These are phyloP conservation scores for Enteromius afrohamiltoni DNA, from an alignment of 2,797 vertebrate species.

Conservation along the genomic window DNA sequence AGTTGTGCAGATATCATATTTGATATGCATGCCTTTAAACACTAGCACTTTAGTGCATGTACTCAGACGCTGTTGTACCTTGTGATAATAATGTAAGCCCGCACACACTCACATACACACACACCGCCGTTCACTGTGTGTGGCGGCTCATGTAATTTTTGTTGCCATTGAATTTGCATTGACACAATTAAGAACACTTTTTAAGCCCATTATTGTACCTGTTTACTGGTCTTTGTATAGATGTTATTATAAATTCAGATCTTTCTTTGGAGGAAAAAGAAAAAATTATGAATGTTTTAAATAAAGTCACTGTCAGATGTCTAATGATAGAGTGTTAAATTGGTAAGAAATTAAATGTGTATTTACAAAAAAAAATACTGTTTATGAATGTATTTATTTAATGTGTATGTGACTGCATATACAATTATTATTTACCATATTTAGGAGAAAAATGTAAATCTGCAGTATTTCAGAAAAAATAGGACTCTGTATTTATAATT, in stretches of 20 bases:
- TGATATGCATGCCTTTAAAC: conserved; percentile 88
- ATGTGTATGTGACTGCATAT: not conserved
- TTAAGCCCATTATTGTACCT: conserved; percentile 85
- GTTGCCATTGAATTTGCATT: conserved; percentile 83
- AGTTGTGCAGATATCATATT: conserved; percentile 82
- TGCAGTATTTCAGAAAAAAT: too few relatives aligned
- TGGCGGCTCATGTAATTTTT: conserved; percentile 76
- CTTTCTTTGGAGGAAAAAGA: conserved; percentile 77
- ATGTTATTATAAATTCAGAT: conserved; percentile 77
- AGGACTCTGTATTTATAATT: too few relatives aligned
- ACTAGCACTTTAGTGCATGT: conserved; percentile 95
- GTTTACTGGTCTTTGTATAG: conserved; percentile 84
- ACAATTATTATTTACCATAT: too few relatives aligned
- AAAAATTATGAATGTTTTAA: conserved; percentile 82
- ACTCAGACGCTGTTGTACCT: conserved; percentile 83
- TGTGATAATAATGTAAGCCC: conserved; percentile 73
- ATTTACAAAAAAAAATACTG: conserved; percentile 71
- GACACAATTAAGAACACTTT: conserved; percentile 80
- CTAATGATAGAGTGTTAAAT: conserved; percentile 77
- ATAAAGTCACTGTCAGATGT: conserved; percentile 79
- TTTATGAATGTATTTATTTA: conserved; percentile 9
- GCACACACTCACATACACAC: conserved; percentile 17
- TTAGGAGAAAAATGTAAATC: too few relatives aligned
- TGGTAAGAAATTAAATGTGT: conserved; percentile 84
- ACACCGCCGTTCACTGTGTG: not conserved